Conservation (phyloP, 1,140 invertebrate species). For the Aphis craccivora region DNA sequence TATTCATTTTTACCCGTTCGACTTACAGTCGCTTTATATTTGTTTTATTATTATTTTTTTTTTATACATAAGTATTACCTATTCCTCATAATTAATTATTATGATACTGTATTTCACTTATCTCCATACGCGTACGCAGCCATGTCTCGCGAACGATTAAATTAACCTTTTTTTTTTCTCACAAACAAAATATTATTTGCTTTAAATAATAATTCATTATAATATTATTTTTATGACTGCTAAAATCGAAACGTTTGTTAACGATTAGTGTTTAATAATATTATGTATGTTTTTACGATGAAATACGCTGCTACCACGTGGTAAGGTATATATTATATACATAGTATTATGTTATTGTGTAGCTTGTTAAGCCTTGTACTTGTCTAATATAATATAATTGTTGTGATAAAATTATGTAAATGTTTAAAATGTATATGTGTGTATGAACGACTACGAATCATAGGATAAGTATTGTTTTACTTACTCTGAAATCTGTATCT, state of each 20-base stretch:
- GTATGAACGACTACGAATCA: background rate
- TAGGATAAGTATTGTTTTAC: background rate
- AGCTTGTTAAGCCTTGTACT: background rate
- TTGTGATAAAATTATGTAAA: constrained; percentile 38
- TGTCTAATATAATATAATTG: background rate
- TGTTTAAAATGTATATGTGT: constrained; percentile 12
- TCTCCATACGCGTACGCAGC: background rate
- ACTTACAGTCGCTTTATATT: background rate
- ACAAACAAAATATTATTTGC: background rate
- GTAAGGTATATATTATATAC: background rate
- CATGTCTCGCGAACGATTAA: background rate
- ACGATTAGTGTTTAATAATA: background rate
- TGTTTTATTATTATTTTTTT: background rate
- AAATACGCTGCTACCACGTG: too few relatives aligned
- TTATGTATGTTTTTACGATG: too few relatives aligned
- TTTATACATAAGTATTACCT: background rate
- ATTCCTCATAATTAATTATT: background rate
- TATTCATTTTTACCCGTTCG: background rate
- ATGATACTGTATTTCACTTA: background rate
- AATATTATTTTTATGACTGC: background rate
- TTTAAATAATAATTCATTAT: background rate
- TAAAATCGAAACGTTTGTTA: background rate
- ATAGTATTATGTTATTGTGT: background rate
- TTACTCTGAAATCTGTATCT: background rate
- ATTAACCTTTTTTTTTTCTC: background rate